A percentile compares a stretch with the other conserved stretches of the same genome.
These are phyloP conservation scores for Arvicola amphibius DNA, from an alignment of 2,797 vertebrate species.

Conservation along the genomic window DNA sequence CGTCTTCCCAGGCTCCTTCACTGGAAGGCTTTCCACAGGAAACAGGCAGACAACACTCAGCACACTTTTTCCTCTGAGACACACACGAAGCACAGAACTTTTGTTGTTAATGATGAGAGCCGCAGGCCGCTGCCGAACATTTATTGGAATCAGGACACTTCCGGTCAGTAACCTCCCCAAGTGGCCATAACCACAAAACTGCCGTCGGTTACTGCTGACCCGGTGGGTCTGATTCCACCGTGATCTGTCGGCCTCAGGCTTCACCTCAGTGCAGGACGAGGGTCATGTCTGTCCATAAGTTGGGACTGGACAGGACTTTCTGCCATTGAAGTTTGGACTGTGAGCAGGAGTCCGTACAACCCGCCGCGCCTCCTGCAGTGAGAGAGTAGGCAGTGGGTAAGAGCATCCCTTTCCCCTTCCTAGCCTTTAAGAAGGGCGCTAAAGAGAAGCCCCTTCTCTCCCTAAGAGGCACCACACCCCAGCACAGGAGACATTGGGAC, in stretches of 20 bases:
- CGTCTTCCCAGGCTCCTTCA: neutral
- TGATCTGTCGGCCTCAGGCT: accelerated
- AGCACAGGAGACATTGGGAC: neutral
- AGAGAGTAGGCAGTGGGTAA: neutral
- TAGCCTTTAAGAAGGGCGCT: neutral
- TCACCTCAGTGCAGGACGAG: conserved; percentile 77
- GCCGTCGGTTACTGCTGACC: accelerated
- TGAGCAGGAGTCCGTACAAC: neutral
- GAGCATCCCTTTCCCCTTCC: accelerated
- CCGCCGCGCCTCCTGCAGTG: conserved; percentile 53
- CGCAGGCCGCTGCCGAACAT: neutral
- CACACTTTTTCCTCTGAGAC: neutral
- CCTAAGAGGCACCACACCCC: accelerated
- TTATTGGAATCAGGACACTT: neutral
- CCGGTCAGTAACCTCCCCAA: neutral
- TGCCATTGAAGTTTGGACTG: conserved; percentile 85
- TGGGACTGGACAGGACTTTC: conserved; percentile 83
- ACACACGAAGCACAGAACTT: accelerated
- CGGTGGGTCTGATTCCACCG: neutral
- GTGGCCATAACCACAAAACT: neutral
- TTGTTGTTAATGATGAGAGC: neutral
- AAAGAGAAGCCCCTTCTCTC: neutral
- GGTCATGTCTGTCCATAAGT: conserved; percentile 86
- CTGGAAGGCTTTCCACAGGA: neutral
- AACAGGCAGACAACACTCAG: neutral